phyloP scores from a whole-genome alignment of 1,140 invertebrate genomes.

The Drosophila insularis region DNA sequence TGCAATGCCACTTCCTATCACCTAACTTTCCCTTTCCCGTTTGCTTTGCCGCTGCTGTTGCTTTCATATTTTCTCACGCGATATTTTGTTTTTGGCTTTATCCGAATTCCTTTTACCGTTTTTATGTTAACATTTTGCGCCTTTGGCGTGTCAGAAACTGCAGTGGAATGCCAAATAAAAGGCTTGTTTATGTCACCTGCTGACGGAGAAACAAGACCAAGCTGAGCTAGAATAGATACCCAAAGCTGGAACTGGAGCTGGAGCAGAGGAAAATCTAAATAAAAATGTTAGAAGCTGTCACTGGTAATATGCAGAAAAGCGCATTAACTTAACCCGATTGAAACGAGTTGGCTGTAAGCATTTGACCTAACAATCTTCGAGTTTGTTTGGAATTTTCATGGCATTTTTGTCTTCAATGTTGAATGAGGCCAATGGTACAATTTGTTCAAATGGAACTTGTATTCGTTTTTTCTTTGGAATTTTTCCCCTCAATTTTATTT shows the following conservation, averaged over 20 bases:
- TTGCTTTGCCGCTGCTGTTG: slow-evolving; percentile 4
- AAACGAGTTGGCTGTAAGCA: slow-evolving; percentile 22
- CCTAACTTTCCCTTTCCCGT: background rate
- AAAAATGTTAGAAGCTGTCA: slow-evolving; percentile 33
- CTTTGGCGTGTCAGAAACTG: slow-evolving; percentile 71
- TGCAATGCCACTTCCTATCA: no score
- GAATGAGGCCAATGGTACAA: slow-evolving; percentile 1
- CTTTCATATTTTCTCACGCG: slow-evolving; percentile 56
- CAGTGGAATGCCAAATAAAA: slow-evolving; percentile 73
- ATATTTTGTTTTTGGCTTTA: slow-evolving; percentile 44
- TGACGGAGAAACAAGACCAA: background rate
- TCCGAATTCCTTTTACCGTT: slow-evolving; percentile 46
- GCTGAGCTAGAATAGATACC: background rate
- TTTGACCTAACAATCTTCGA: slow-evolving; percentile 22
- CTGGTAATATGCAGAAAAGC: slow-evolving; percentile 58
- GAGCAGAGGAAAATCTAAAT: background rate
- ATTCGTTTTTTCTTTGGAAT: background rate
- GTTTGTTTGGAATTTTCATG: slow-evolving; percentile 6
- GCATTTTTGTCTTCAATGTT: background rate
- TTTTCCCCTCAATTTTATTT: background rate
- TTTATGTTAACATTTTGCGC: slow-evolving; percentile 44
- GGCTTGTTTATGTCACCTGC: slow-evolving; percentile 76
- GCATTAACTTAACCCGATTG: slow-evolving; percentile 51
- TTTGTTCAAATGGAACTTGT: background rate
- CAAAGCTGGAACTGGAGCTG: background rate